These are phyloP conservation scores for Phataginus tetradactyla DNA, from an alignment of 2,797 vertebrate species.

Conservation along the genomic window DNA sequence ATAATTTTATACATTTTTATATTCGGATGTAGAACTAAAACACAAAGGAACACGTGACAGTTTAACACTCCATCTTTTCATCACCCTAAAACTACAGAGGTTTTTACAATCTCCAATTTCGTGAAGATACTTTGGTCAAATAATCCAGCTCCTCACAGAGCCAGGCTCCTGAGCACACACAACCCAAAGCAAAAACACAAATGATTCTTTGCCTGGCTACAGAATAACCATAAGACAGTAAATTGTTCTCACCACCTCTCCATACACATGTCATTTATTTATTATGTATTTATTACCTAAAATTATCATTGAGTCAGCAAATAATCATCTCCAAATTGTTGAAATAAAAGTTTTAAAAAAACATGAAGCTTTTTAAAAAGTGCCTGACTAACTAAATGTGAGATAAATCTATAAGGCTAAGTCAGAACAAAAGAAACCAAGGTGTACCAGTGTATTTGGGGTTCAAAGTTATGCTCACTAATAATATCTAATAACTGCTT, in stretches of 20 bases:
- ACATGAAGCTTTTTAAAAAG: conserved; percentile 3
- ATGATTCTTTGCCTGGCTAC: neutral
- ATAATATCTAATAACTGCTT: neutral
- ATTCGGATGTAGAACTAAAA: neutral
- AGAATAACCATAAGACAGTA: neutral
- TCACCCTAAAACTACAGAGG: neutral
- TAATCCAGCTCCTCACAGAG: neutral
- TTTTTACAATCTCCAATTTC: neutral
- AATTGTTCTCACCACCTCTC: neutral
- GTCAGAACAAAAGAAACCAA: neutral
- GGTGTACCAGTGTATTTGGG: neutral
- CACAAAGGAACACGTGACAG: neutral
- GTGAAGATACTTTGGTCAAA: conserved; percentile 3
- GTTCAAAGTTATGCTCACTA: conserved; percentile 13
- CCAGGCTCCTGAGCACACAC: neutral
- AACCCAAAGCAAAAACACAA: neutral
- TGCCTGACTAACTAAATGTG: neutral
- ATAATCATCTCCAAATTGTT: neutral
- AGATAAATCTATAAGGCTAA: neutral
- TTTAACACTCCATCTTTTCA: neutral
- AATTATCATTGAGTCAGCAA: neutral
- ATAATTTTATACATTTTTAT: neutral
- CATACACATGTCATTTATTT: neutral
- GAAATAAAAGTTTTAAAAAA: neutral
- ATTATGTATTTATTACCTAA: neutral